Evolutionary conservation across 2,888 invertebrate species (phyloP).

Genomic region (Gari tellinella): DNA sequence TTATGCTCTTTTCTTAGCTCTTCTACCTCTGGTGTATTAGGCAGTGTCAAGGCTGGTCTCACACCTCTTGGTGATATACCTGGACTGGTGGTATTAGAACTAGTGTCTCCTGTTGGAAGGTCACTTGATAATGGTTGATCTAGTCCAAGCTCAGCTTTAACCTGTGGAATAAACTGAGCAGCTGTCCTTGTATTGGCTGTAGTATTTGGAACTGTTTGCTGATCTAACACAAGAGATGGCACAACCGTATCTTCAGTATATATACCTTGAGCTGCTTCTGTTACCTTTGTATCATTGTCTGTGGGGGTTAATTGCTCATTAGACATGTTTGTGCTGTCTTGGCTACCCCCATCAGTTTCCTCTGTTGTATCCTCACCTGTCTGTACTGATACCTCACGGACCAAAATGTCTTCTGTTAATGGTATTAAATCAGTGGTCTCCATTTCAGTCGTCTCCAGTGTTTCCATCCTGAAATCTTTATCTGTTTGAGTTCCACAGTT

Average conservation of each 20-base stretch:
- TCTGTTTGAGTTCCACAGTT: slow-evolving; percentile 42
- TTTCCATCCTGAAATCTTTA: slow-evolving; percentile 24
- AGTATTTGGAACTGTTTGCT: neutral
- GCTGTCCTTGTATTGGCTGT: too few relatives aligned
- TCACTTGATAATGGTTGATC: neutral
- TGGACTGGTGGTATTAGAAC: neutral
- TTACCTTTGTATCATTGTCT: slow-evolving; percentile 10
- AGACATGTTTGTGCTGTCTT: too few relatives aligned
- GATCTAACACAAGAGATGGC: neutral
- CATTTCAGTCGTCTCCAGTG: slow-evolving; percentile 39
- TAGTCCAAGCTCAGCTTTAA: slow-evolving; percentile 40
- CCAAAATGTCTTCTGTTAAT: slow-evolving; percentile 6
- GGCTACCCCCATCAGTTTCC: neutral
- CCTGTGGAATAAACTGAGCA: slow-evolving; percentile 25
- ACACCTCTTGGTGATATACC: slow-evolving; percentile 25
- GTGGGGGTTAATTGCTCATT: neutral
- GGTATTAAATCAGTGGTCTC: slow-evolving; percentile 52
- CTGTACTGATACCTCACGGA: slow-evolving; percentile 51
- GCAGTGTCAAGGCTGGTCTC: slow-evolving; percentile 9
- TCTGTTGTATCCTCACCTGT: slow-evolving; percentile 32
- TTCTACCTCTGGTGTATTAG: slow-evolving; percentile 69
- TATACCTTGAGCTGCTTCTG: neutral
- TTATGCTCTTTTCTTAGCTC: slow-evolving; percentile 74
- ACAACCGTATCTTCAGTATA: too few relatives aligned
- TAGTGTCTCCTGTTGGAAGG: neutral